Percentiles rank a stretch among this genome's conserved stretches.
Evolutionary conservation across 1,140 invertebrate genomes (phyloP).

Genomic region (Melitaea cinxia): DNA sequence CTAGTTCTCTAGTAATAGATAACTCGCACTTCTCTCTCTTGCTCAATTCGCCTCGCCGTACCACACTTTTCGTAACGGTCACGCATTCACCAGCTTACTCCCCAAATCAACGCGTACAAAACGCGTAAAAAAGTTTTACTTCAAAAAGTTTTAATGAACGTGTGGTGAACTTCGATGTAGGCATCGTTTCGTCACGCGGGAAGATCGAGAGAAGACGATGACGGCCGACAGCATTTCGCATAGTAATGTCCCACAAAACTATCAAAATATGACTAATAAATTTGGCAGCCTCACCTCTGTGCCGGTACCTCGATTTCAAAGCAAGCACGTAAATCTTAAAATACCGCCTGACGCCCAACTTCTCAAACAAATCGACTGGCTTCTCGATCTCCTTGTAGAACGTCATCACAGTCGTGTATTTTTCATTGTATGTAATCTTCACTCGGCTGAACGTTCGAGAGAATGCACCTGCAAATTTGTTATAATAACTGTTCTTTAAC

Average conservation of each 20-base stretch:
- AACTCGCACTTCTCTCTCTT: too few relatives aligned
- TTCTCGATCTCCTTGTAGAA: slow-evolving; percentile 75
- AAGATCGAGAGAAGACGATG: too few relatives aligned
- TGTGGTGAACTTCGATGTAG: too few relatives aligned
- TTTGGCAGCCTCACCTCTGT: slow-evolving; percentile 59
- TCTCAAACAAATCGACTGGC: slow-evolving; percentile 60
- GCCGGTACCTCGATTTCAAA: slow-evolving; percentile 66
- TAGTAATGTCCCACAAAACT: background rate
- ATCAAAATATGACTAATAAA: background rate
- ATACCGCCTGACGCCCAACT: slow-evolving; percentile 58
- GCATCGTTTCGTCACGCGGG: too few relatives aligned
- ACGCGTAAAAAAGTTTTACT: too few relatives aligned
- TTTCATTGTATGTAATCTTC: slow-evolving; percentile 67
- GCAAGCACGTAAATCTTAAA: slow-evolving; percentile 74
- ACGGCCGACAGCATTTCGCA: too few relatives aligned
- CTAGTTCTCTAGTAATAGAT: background rate
- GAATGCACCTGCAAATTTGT: slow-evolving; percentile 63
- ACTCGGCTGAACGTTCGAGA: slow-evolving; percentile 75
- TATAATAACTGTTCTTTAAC: too few relatives aligned
- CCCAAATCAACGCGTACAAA: too few relatives aligned
- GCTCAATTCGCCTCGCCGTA: too few relatives aligned
- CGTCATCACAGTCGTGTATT: slow-evolving; percentile 65
- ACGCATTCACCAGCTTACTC: too few relatives aligned
- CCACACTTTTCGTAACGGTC: too few relatives aligned
- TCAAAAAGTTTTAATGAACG: too few relatives aligned